These are phyloP conservation scores for Virgularia gustaviana DNA, from an alignment of 92 coral and sea anemone genomes.

Conservation along the genomic window DNA sequence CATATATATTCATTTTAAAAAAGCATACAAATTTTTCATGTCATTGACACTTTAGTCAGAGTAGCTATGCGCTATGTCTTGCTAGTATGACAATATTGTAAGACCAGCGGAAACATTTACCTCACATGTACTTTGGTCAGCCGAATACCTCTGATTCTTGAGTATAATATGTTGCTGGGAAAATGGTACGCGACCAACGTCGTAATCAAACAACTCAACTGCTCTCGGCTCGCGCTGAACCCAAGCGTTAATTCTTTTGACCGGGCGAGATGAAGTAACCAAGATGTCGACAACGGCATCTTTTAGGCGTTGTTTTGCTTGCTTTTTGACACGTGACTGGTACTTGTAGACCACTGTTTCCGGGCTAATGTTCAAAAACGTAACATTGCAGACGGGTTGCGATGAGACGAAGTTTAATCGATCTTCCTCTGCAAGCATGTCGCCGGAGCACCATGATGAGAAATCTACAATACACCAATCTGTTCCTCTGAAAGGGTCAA, in stretches of 20 bases:
- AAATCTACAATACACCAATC: too few relatives aligned
- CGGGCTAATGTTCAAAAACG: neutral
- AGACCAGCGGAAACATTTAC: too few relatives aligned
- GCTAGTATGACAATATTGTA: too few relatives aligned
- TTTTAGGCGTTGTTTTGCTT: constrained; percentile 12
- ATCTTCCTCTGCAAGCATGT: too few relatives aligned
- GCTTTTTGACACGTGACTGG: constrained; percentile 11
- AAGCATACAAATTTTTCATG: too few relatives aligned
- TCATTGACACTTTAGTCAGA: too few relatives aligned
- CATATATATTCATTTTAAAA: too few relatives aligned
- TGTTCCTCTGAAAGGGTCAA: too few relatives aligned
- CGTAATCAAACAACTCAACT: constrained; percentile 2
- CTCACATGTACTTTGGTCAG: neutral
- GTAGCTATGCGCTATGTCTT: too few relatives aligned
- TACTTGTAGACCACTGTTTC: constrained; percentile 12
- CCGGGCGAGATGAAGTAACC: neutral
- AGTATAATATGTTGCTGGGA: neutral
- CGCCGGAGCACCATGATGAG: too few relatives aligned
- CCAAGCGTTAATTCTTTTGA: constrained; percentile 1
- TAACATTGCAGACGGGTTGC: neutral
- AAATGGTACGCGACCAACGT: constrained; percentile 21
- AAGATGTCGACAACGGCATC: constrained; percentile 14
- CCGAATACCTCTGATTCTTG: neutral
- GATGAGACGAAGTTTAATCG: too few relatives aligned
- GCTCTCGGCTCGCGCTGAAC: constrained; percentile 15